Percentiles rank a stretch among this genome's conserved stretches.
Evolutionary conservation across 1,140 invertebrate species (phyloP).

Genomic region (Prorops nasuta): DNA sequence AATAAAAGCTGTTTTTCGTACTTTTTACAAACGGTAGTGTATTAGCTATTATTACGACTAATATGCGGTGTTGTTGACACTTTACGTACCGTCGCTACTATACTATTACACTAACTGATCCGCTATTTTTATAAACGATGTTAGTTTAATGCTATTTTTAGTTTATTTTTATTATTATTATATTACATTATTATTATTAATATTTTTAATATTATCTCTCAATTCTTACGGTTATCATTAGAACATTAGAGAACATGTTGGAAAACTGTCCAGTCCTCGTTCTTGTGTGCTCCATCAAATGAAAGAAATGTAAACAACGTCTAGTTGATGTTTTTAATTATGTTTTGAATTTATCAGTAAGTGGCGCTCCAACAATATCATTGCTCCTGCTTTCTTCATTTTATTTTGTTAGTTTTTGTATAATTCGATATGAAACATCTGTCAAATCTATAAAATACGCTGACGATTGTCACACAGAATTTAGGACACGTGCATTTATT

Average conservation of each 20-base stretch:
- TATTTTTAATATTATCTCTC: neutral
- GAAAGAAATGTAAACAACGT: conserved; percentile 48
- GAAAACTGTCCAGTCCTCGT: conserved; percentile 35
- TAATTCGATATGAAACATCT: too few species aligned
- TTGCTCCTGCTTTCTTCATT: conserved; percentile 10
- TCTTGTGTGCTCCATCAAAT: conserved; percentile 38
- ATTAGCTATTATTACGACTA: conserved; percentile 3
- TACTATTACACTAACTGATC: conserved; percentile 21
- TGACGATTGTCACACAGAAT: conserved; percentile 52
- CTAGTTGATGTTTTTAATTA: conserved; percentile 33
- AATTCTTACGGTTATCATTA: neutral
- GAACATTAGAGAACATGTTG: conserved; percentile 26
- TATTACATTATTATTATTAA: conserved; percentile 8
- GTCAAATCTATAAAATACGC: conserved; percentile 51
- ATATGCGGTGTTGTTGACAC: too few species aligned
- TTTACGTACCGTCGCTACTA: too few species aligned
- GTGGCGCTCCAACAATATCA: too few species aligned
- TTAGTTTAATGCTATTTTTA: conserved; percentile 13
- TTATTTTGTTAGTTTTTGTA: too few species aligned
- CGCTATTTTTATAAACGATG: conserved; percentile 11
- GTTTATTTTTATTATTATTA: conserved; percentile 16
- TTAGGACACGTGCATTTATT: conserved; percentile 53
- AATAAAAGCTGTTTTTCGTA: conserved; percentile 11
- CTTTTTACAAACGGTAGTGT: neutral
- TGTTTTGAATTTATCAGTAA: conserved; percentile 7